These are phyloP conservation scores for Pseudopodoces humilis DNA, from an alignment of 2,113 vertebrate species.

Conservation along the genomic window DNA sequence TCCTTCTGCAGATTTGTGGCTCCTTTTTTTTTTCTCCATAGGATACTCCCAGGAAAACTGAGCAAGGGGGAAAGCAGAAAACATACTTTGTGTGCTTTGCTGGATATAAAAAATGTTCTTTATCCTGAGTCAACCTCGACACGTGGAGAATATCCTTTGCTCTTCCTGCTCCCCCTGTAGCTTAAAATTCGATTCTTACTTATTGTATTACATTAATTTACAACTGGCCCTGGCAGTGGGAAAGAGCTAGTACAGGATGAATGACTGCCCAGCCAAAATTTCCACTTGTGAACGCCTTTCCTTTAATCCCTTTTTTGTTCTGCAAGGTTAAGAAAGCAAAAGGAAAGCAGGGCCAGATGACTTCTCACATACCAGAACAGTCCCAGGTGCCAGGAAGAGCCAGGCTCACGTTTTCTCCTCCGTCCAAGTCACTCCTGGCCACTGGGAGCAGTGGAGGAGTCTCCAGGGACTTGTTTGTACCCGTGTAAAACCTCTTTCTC, in stretches of 20 bases:
- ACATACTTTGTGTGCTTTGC: not conserved
- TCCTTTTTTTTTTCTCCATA: not conserved
- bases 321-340: slow-evolving; percentile 32
- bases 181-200: not conserved
- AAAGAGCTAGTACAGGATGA: slow-evolving; percentile 3
- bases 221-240: not conserved
- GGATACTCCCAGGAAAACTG: not conserved
- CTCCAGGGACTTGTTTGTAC: not conserved
- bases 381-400: not conserved
- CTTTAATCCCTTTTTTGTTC: slow-evolving; percentile 40
- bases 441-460: not conserved
- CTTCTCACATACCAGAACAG: not conserved
- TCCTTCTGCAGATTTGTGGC: not conserved
- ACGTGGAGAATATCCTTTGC: not conserved
- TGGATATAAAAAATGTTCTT: not conserved
- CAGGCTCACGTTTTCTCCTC: not conserved
- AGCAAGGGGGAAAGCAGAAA: not conserved
- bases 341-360: not conserved
- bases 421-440: not conserved
- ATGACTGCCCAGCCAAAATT: slow-evolving; percentile 2
- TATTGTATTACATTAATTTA: not conserved
- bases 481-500: not conserved
- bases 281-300: slow-evolving; percentile 63
- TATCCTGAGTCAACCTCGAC: not conserved
- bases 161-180: not conserved